Conservation (phyloP, 2,888 invertebrate species). For the Amphimallon solstitiale region DNA sequence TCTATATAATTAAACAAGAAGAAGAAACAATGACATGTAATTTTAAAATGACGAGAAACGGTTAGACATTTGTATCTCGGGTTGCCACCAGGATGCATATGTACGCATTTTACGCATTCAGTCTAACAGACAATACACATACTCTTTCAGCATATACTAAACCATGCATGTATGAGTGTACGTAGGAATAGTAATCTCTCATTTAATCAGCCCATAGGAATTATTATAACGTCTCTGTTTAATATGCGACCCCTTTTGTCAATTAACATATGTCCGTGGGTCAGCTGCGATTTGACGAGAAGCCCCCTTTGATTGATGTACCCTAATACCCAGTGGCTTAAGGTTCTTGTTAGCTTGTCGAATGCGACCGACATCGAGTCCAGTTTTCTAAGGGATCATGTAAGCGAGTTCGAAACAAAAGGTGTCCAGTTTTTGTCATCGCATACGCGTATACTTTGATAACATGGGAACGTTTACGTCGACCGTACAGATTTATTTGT, state of each 20-base stretch:
- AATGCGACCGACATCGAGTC: slow-evolving; percentile 43
- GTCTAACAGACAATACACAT: neutral
- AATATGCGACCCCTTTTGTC: slow-evolving; percentile 42
- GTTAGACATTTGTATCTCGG: slow-evolving; percentile 34
- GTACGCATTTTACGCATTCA: neutral
- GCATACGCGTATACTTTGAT: slow-evolving; percentile 47
- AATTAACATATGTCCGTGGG: slow-evolving; percentile 55
- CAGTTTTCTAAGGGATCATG: slow-evolving; percentile 55
- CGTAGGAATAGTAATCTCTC: slow-evolving; percentile 32
- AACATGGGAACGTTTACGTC: slow-evolving; percentile 48
- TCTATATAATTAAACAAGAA: slow-evolving; percentile 10
- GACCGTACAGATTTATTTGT: slow-evolving; percentile 25
- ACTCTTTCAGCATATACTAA: neutral
- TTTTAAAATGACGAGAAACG: slow-evolving; percentile 21
- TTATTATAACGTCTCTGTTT: slow-evolving; percentile 46
- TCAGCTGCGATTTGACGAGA: slow-evolving; percentile 47
- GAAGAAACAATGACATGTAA: slow-evolving; percentile 31
- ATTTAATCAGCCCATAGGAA: slow-evolving; percentile 40
- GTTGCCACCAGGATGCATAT: no score
- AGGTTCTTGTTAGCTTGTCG: slow-evolving; percentile 50
- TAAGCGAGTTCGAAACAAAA: slow-evolving; percentile 56
- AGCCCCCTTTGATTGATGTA: slow-evolving; percentile 33
- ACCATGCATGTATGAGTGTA: neutral
- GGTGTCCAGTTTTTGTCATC: slow-evolving; percentile 56
- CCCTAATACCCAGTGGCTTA: slow-evolving; percentile 50